Percentiles rank a stretch among this genome's conserved stretches.
These are phyloP conservation scores for Radopholus similis DNA, from an alignment of 1,140 invertebrate species.

Conservation along the genomic window DNA sequence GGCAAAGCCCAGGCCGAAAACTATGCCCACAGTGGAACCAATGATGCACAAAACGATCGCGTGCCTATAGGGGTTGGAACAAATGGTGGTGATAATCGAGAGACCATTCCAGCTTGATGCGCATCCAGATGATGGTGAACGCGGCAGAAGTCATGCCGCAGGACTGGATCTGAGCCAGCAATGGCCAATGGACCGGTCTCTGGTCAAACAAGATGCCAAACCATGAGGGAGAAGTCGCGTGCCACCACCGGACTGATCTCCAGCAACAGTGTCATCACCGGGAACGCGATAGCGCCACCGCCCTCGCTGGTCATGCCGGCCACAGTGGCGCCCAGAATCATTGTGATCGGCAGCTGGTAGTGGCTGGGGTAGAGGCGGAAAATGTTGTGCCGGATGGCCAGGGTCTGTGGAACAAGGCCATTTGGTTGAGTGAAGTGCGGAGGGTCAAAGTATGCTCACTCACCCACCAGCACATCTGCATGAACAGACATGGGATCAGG, in stretches of 20 bases:
- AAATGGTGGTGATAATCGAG: neutral
- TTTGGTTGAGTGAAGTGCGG: no score
- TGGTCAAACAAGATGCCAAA: constrained; percentile 45
- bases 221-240: constrained; percentile 55
- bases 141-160: constrained; percentile 47
- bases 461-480: no score
- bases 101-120: constrained; percentile 46
- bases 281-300: constrained; percentile 51
- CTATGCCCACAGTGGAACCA: constrained; percentile 1
- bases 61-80: neutral
- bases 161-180: no score
- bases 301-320: constrained; percentile 46
- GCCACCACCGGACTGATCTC: constrained; percentile 39
- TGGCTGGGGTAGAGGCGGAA: constrained; percentile 36
- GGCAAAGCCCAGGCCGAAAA: neutral
- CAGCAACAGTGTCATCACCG: no score
- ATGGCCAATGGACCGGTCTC: no score
- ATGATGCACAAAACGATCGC: constrained; percentile 1
- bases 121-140: no score
- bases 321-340: constrained; percentile 41
- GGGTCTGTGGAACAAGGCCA: no score
- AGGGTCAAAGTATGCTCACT: no score
- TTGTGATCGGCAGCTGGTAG: constrained; percentile 46
- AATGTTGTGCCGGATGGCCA: constrained; percentile 44
- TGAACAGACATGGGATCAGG: constrained; percentile 39